Evolutionary conservation across 2,888 invertebrate genomes (phyloP).

Genomic region (Atrina japonica): DNA sequence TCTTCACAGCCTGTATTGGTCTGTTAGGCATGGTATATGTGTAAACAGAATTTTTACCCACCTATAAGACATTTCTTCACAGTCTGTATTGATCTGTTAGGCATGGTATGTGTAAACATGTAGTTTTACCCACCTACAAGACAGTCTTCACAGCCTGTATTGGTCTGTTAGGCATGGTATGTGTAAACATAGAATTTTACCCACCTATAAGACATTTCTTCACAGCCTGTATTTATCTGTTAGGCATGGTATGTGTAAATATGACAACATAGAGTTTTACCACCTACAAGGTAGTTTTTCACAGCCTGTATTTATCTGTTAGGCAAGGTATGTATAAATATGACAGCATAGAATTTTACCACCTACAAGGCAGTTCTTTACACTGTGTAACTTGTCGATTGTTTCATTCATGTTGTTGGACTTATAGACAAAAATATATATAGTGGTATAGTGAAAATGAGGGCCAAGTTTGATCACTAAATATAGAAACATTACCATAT

Average conservation of each 20-base stretch:
- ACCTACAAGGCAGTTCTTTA: conserved; percentile 87
- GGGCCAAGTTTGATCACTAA: no score
- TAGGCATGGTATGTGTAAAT: conserved; percentile 84
- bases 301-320: conserved; percentile 86
- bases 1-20: conserved; percentile 85
- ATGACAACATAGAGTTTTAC: conserved; percentile 86
- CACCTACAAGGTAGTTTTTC: conserved; percentile 87
- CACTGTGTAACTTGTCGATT: no score
- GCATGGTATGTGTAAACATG: conserved; percentile 83
- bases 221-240: conserved; percentile 85
- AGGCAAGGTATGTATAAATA: conserved; percentile 84
- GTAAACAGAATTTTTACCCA: conserved; percentile 85
- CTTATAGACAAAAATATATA: no score
- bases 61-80: conserved; percentile 87
- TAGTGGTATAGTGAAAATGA: no score
- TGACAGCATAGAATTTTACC: conserved; percentile 85
- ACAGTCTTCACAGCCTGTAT: conserved; percentile 86
- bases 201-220: conserved; percentile 88
- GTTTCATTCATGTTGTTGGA: no score
- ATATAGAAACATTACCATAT: no score
- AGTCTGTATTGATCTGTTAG: conserved; percentile 86
- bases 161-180: conserved; percentile 86
- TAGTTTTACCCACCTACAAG: conserved; percentile 87
- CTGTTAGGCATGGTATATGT: conserved; percentile 85
- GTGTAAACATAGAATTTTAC: conserved; percentile 85